Evolutionary conservation across 1,140 invertebrate genomes (phyloP).

Genomic region (Eueides isabella): DNA sequence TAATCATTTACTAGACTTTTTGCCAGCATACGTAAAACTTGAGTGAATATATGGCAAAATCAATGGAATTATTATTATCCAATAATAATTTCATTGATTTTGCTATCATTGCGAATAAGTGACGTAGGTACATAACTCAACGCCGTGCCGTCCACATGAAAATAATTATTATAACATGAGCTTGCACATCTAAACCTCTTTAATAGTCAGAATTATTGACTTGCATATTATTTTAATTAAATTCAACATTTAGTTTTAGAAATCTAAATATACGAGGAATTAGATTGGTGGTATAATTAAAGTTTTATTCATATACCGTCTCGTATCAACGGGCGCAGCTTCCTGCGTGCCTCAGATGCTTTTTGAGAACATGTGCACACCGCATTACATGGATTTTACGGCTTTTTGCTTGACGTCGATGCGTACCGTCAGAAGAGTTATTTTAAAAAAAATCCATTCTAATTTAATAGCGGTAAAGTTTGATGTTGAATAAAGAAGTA

Average conservation of each 20-base stretch:
- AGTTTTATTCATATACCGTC: slow-evolving; percentile 43
- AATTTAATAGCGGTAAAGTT: background rate
- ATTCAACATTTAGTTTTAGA: background rate
- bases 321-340: slow-evolving; percentile 28
- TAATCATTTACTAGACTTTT: too few species aligned
- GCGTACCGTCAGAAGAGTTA: slow-evolving; percentile 24
- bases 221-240: background rate
- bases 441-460: background rate
- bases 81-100: too few species aligned
- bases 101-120: too few species aligned
- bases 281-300: slow-evolving; percentile 40
- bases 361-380: slow-evolving; percentile 46
- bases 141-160: too few species aligned
- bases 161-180: too few species aligned
- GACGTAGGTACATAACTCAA: too few species aligned
- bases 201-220: too few species aligned
- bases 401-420: slow-evolving; percentile 21
- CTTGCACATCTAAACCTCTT: too few species aligned
- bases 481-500: background rate
- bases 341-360: slow-evolving; percentile 43
- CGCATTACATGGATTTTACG: slow-evolving; percentile 46
- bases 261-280: slow-evolving; percentile 21
- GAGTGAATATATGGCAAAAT: too few species aligned
- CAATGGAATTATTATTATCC: too few species aligned
- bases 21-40: too few species aligned